Conservation (phyloP, 2,888 invertebrate species). For the Netelia fuscicornis region DNA sequence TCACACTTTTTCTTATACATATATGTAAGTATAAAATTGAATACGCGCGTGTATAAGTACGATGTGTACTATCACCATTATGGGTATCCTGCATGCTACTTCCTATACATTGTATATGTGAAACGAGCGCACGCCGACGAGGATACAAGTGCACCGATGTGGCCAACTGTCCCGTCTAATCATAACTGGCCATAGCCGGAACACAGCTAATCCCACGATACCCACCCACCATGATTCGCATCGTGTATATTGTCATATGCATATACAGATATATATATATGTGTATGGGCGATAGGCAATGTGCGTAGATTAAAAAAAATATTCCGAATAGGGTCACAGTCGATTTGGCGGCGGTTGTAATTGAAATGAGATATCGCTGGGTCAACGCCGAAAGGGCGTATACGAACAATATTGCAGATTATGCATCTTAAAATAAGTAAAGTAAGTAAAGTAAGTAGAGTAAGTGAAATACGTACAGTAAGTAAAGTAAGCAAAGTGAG, state of each 20-base stretch:
- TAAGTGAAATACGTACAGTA: too few species aligned
- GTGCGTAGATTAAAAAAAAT: constrained; percentile 53
- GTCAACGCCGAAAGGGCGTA: constrained; percentile 9
- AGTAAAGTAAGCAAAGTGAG: too few species aligned
- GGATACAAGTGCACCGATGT: constrained; percentile 72
- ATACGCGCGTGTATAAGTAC: too few species aligned
- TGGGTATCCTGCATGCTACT: neutral
- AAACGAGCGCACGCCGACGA: constrained; percentile 66
- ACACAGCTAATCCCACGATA: constrained; percentile 78
- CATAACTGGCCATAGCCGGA: constrained; percentile 79
- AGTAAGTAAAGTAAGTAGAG: too few species aligned
- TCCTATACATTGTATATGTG: constrained; percentile 56
- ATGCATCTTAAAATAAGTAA: neutral
- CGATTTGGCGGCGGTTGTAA: constrained; percentile 62
- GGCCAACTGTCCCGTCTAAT: constrained; percentile 84
- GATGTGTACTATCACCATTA: too few species aligned
- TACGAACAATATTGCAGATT: constrained; percentile 1
- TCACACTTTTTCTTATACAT: constrained; percentile 41
- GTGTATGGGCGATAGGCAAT: neutral
- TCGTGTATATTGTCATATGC: constrained; percentile 25
- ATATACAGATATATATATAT: constrained; percentile 14
- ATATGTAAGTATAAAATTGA: constrained; percentile 14
- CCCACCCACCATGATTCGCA: constrained; percentile 42
- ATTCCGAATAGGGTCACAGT: constrained; percentile 43
- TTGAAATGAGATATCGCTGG: constrained; percentile 56